Percentiles rank a stretch among this genome's conserved stretches.
These are phyloP conservation scores for Lycophotia porphyrea DNA, from an alignment of 2,888 invertebrate genomes.

Conservation along the genomic window DNA sequence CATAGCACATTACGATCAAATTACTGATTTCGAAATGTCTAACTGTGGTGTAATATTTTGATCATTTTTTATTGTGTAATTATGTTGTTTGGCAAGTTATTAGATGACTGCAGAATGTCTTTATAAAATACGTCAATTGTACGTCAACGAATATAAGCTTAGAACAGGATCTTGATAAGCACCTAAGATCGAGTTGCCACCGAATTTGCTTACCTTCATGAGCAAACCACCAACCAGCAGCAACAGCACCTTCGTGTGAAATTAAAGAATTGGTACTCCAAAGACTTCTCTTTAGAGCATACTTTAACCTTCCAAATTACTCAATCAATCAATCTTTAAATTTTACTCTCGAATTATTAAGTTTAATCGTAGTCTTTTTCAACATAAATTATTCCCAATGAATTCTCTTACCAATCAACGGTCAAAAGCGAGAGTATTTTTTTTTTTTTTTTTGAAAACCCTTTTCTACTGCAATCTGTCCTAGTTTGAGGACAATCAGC, in stretches of 20 bases:
- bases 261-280: no score
- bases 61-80: conserved; percentile 32
- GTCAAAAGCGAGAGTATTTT: no score
- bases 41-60: conserved; percentile 59
- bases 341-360: background rate
- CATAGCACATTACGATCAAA: conserved; percentile 69
- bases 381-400: background rate
- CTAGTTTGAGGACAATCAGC: no score
- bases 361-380: background rate
- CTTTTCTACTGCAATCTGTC: no score
- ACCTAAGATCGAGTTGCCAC: background rate
- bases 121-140: background rate
- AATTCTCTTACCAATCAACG: background rate
- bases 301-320: background rate
- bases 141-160: no score
- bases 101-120: conserved; percentile 12
- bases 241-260: no score
- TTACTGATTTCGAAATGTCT: conserved; percentile 69
- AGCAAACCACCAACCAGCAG: no score
- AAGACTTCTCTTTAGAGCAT: background rate
- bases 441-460: no score
- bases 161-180: background rate
- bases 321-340: background rate
- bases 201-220: background rate
- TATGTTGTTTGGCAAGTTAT: conserved; percentile 22